Base-by-base conservation (phyloP, 2,888 invertebrate genomes). In the Pristionchus maxplancki region DNA sequence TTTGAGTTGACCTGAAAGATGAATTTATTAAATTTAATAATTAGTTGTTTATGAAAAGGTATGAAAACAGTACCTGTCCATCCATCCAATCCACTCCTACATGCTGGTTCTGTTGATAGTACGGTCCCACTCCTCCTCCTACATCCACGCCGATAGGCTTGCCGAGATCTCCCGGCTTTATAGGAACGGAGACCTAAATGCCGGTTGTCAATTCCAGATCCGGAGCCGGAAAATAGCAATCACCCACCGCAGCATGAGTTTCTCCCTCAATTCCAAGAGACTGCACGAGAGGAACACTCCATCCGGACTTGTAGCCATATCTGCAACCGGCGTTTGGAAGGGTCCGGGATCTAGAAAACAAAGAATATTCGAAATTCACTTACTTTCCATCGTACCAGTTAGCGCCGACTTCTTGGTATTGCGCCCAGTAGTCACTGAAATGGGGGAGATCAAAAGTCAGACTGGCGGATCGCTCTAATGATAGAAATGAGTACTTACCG, bases 71-170 rank as follows among this genome's bases (percentile, higher is more conserved):
- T 20, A 92, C 93, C 88, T 93, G 91, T 88, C 93, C 93, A 74
- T 91, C 90, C 67, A 91, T 83, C 89, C 91, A 92, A 87, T 93
- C 93, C 13, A 93, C 93, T 83, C 93, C 93, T 13, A 93, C 93
- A 84, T 93, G 93, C 85, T 93, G 92, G 89, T 93, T 93, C 89
- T 93, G 93, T 89, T 93, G 93, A 85, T 93, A 93, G 89, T 93
- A 93, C 28, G 93, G 93, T 15, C 93, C 93, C 37, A 93, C 93
- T 78, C 93, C 92, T n/a, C 92, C 92, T 31, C 92, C 92, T 15
- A 92, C 92, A 84, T 92, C 92, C 1, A 92, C 92, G 17, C 91
- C 92, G 74, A 92, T 92, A 15, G 92, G 92, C 87, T 92, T 92
- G 20, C 92, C 92, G 28, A 91, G 88, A n/a, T 92, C 92, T 85